Percentiles rank a stretch among this genome's conserved stretches.
Conservation (phyloP, 1,140 invertebrate genomes). For the Onthophagus taurus region DNA sequence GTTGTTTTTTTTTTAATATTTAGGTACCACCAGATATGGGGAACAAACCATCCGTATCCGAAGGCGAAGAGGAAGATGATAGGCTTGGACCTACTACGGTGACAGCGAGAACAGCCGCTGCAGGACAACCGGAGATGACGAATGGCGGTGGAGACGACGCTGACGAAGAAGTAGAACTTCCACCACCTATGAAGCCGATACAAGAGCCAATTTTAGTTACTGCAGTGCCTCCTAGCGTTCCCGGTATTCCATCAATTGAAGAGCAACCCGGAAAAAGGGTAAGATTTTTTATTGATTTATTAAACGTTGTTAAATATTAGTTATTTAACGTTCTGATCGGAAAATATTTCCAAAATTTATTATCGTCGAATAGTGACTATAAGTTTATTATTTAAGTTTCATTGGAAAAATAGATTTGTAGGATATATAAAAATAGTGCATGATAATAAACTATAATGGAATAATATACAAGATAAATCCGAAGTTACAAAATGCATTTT, state of each 20-base stretch:
- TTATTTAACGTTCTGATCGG: too few species aligned
- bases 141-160: slow-evolving; percentile 39
- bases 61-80: slow-evolving; percentile 39
- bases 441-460: too few species aligned
- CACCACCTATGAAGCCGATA: slow-evolving; percentile 92
- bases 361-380: not conserved
- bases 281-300: slow-evolving; percentile 29
- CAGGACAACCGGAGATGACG: slow-evolving; percentile 33
- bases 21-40: slow-evolving; percentile 38
- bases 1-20: not conserved
- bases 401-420: too few species aligned
- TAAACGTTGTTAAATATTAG: not conserved
- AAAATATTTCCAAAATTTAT: not conserved
- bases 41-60: slow-evolving; percentile 37
- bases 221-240: slow-evolving; percentile 42
- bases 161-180: slow-evolving; percentile 65
- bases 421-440: too few species aligned
- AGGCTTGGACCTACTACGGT: slow-evolving; percentile 18
- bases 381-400: too few species aligned
- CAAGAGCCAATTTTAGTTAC: slow-evolving; percentile 60
- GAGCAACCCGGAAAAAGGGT: slow-evolving; percentile 59
- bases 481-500: too few species aligned
- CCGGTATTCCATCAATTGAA: slow-evolving; percentile 43
- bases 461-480: too few species aligned
- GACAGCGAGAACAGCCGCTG: slow-evolving; percentile 26